Base-by-base conservation (phyloP, 2,888 invertebrate genomes). In the Sminthurides aquaticus region DNA sequence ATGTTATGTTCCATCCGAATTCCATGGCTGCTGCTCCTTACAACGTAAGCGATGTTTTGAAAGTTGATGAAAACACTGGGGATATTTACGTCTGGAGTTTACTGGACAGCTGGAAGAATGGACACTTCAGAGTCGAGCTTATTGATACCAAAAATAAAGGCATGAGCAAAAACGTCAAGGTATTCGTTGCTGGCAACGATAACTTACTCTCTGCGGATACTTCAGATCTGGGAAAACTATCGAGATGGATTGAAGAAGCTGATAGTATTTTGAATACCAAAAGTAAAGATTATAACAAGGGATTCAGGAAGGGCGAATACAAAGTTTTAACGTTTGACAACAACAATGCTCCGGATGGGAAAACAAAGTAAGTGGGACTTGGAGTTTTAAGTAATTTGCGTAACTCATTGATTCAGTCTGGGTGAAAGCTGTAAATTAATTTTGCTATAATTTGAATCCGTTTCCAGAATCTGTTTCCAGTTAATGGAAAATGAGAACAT, bases 31-130 rank as follows among this genome's bases (percentile, higher is more conserved):
- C 64, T 20, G 69, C 71, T 3, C 74, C 74, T 0, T 68, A 67
- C 57, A 71, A 71, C 58, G 71, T 72, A 2, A 62, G 68, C 0
- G 72, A 71, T 20, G 52, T 71, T 48, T 49, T 74, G 24, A 61
- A 66, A 49, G 67, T 74, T 57, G 72, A 74, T 49, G 66, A 67
- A n/a, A 57, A 60, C 1, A 74, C 74, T 8, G 74, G 74, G 0
- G 74, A 74, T 34, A 74, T 74, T 59, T 69, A 70, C 43, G 71
- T 74, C 1, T 74, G 74, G 74, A 71, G 72, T 28, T 71, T 72
- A 54, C 64, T 74, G 65, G 70, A 72, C 20, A 66, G 64, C 18
- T 74, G 69, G 58, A 60, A 69, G n/a, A 71, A 69, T 67, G 74
- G 74, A 1, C 74, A 74, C 62, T 66, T 74, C 15, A 55, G 74